Evolutionary conservation across 2,113 vertebrate genomes (phyloP), one percentile per base, ranked within the genome.

Genomic region (Anarhynchus alexandrinus): DNA sequence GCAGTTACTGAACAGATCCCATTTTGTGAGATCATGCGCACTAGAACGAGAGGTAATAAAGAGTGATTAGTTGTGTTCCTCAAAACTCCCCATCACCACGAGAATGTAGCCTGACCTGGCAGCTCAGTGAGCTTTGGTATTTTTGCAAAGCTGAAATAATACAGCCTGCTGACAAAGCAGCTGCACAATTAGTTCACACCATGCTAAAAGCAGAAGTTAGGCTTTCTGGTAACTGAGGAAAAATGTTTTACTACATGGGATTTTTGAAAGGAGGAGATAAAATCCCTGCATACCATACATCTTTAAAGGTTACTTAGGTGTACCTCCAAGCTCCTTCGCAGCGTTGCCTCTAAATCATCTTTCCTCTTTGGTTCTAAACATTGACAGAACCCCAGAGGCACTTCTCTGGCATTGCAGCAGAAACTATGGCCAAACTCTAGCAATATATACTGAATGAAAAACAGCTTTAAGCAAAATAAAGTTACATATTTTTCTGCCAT

Each of bases 1-100:
- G 98, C 99, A 99, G 97, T 98, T 99, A 88, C 99, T 99, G 97
- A 99, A 99, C 47, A 99, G 98, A 97, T 99, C 99, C 99, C 99
- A 99, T 96, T 99, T 99, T 10, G 99, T 99, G 91, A 99, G 98
- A 97, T 99, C 99, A 52, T 99, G 99, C 59, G 99, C 99, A 16
- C 99, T 99, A 96, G 69, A 97, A 97, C 0, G 29, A 98, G 96
- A 87, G 95, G 87, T 90, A 96, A 95, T 34, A 66, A 18, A 85
- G 80, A 94, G 19, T 47, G 20, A 87, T 98, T 83, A 97, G 85
- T 22, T 81, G 76, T 61, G 94, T n/a, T 93, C 70, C 91, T 54
- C 69, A 79, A 8, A 74, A 91, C 66, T 14, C 81, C 43, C 40
- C 74, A 83, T 30, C 69, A 79, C 49, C 52, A 70, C 22, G 27